Evolutionary conservation across 2,888 invertebrate species (phyloP).

Genomic region (Stegophylla sp.): DNA sequence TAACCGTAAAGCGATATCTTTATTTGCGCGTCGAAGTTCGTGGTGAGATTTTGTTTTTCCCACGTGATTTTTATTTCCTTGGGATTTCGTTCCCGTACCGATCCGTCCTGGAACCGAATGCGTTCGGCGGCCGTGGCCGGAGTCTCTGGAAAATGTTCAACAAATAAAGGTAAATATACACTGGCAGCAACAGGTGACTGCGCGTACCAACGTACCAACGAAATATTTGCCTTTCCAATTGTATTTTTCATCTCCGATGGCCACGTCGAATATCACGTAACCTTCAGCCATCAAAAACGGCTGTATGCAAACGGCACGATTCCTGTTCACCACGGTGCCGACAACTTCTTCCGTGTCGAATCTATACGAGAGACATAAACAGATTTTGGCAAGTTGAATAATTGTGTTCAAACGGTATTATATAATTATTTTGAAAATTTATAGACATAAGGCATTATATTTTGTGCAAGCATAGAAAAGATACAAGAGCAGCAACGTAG

Average conservation of each 20-base stretch:
- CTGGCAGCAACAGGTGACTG: no score
- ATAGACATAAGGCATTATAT: no score
- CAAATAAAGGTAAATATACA: neutral
- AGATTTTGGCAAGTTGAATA: no score
- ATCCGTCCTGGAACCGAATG: constrained; percentile 74
- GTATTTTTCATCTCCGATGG: constrained; percentile 81
- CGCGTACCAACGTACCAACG: constrained; percentile 81
- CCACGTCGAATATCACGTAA: constrained; percentile 84
- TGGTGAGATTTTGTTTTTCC: constrained; percentile 85
- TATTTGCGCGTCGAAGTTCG: constrained; percentile 77
- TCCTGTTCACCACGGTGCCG: constrained; percentile 78
- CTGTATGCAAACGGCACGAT: constrained; percentile 88
- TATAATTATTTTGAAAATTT: no score
- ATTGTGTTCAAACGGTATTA: no score
- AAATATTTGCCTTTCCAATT: constrained; percentile 91
- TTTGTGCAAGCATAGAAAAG: no score
- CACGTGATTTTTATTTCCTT: constrained; percentile 81
- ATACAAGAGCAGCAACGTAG: no score
- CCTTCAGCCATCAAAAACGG: constrained; percentile 87
- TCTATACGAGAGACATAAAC: constrained; percentile 64
- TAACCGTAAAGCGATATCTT: constrained; percentile 89
- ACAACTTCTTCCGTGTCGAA: constrained; percentile 82
- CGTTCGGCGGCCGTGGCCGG: constrained; percentile 85
- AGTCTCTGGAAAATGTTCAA: constrained; percentile 72
- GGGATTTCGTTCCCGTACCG: constrained; percentile 64